A percentile compares a stretch with the other conserved stretches of the same genome.
phyloP scores from a whole-genome alignment of 2,797 vertebrate species.

The Sitta carolinensis region DNA sequence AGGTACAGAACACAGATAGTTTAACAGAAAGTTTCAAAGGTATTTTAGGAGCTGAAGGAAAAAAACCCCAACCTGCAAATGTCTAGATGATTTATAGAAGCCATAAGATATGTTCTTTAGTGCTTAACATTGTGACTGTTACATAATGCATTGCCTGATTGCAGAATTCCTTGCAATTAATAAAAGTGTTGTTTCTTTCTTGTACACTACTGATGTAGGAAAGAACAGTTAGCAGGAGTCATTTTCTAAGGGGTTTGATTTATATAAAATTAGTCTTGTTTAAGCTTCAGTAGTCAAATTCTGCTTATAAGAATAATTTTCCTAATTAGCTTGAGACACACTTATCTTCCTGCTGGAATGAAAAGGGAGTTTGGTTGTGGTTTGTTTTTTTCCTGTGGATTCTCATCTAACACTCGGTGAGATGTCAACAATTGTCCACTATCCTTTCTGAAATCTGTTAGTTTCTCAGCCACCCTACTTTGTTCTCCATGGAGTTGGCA shows the following conservation, averaged over 20 bases:
- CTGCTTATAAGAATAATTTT: neutral
- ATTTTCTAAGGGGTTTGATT: neutral
- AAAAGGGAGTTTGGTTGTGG: neutral
- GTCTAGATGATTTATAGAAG: neutral
- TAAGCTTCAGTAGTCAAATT: neutral
- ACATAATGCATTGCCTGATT: neutral
- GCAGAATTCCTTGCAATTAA: neutral
- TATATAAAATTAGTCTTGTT: neutral
- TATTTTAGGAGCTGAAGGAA: neutral
- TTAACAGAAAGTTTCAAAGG: neutral
- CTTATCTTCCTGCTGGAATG: neutral
- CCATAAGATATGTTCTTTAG: neutral
- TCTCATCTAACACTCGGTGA: neutral
- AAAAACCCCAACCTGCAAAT: neutral
- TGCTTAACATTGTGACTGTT: neutral
- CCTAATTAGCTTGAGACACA: neutral
- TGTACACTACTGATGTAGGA: neutral
- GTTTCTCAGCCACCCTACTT: neutral
- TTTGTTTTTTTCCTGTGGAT: neutral
- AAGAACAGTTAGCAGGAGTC: neutral
- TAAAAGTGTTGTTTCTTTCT: neutral
- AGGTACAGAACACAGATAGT: neutral
- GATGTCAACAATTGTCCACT: neutral
- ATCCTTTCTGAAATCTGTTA: neutral
- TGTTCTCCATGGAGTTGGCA: neutral